phyloP scores from a whole-genome alignment of 2,113 vertebrate genomes.

The Numenius arquata region DNA sequence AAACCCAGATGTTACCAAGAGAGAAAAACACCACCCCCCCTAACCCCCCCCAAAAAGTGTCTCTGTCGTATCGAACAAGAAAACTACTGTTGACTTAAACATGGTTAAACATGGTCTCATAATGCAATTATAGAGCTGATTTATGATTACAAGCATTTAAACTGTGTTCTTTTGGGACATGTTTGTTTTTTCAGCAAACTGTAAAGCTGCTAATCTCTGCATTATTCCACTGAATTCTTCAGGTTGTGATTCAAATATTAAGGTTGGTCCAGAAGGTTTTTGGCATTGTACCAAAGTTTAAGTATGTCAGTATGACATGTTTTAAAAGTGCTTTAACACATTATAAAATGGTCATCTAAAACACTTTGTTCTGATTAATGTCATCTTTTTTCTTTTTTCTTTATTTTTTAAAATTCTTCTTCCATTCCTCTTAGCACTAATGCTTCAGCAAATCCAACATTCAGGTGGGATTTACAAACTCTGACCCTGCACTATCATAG shows the following conservation, averaged over 20 bases:
- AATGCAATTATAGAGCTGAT: background rate
- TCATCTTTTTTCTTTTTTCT: background rate
- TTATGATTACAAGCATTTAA: background rate
- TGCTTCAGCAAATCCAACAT: background rate
- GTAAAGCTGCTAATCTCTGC: conserved; percentile 55
- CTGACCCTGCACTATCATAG: background rate
- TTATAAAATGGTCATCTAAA: background rate
- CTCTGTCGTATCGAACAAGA: background rate
- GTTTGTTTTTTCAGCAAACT: conserved; percentile 62
- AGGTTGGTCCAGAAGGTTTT: conserved; percentile 42
- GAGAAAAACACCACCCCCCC: no score
- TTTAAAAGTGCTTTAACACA: background rate
- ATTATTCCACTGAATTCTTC: conserved; percentile 4
- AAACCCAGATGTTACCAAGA: background rate
- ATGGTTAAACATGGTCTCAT: background rate
- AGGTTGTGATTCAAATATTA: background rate
- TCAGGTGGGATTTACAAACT: background rate
- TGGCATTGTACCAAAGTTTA: conserved; percentile 64
- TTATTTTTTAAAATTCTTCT: background rate
- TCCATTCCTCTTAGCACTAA: background rate
- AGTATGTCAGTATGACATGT: conserved; percentile 69
- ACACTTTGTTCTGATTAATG: background rate
- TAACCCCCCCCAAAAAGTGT: no score
- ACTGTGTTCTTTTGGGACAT: conserved; percentile 26
- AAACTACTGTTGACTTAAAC: background rate